Evolutionary conservation across 2,888 invertebrate genomes (phyloP).

Genomic region (Tethea ocularis): DNA sequence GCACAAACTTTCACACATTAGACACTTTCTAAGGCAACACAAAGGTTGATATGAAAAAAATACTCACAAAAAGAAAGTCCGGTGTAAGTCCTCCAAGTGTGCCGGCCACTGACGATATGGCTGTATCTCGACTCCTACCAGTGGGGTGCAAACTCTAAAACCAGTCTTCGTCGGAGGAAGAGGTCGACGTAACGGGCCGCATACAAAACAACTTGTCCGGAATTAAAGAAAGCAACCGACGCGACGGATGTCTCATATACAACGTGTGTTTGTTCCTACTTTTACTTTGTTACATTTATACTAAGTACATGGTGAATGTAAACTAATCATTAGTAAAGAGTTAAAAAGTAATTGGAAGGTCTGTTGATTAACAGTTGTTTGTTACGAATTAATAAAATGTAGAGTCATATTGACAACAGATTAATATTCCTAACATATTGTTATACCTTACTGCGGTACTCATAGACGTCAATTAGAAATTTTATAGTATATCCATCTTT

Average conservation of each 20-base stretch:
- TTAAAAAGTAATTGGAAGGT: not conserved
- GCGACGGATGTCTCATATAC: constrained; percentile 12
- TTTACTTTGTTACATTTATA: constrained; percentile 2
- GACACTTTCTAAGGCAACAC: constrained; percentile 58
- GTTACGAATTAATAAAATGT: too few species aligned
- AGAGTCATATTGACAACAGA: too few species aligned
- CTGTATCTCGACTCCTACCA: constrained; percentile 37
- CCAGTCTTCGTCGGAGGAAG: constrained; percentile 54
- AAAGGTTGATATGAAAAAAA: constrained; percentile 17
- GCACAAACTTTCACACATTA: constrained; percentile 27
- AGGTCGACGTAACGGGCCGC: constrained; percentile 75
- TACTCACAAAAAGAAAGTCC: constrained; percentile 62
- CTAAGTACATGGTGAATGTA: not conserved
- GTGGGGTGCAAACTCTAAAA: constrained; percentile 59
- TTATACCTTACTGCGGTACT: too few species aligned
- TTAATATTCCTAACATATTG: too few species aligned
- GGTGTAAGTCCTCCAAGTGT: constrained; percentile 49
- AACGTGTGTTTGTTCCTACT: constrained; percentile 1
- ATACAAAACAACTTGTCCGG: constrained; percentile 57
- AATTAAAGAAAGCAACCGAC: constrained; percentile 48
- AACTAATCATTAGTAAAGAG: not conserved
- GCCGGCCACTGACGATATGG: constrained; percentile 55
- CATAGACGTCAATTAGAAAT: too few species aligned
- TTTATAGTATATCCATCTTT: too few species aligned
- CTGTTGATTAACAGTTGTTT: too few species aligned